Evolutionary conservation across 1,140 invertebrate genomes (phyloP), one percentile per base, ranked within the genome.

Genomic region (Drosophila leontia): DNA sequence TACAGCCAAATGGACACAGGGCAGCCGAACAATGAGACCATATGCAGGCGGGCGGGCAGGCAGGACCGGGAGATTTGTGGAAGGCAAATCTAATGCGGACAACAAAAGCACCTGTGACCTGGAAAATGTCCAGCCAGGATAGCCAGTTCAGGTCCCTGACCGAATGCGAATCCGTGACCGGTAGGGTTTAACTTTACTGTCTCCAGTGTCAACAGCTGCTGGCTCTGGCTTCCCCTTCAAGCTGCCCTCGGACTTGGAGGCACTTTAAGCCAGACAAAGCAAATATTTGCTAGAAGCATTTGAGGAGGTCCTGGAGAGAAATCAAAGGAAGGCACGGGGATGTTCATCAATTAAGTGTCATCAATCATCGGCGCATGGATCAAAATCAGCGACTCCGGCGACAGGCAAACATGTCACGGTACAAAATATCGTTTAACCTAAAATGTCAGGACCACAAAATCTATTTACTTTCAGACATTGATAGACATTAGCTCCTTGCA

Each of bases 41-140:
- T 77, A 72, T 59, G 77, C 64, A 74, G n/a, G 57, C 35, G 57
- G 26, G 26, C 12, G 29, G 26, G 45, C 39, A 7, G 29, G 44
- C 11, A 19, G 35, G 34, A 44, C 62, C 34, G 34, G 61, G 61
- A 88, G 77, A 88, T 87, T 83, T 87, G 77, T 83, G 67, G 75
- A 48, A 80, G 80, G 83, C 80, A 83, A 78, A 85, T 85, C 85
- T 90, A 90, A 88, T 90, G 85, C 86, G 70, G 78, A 91, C 81
- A 90, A 90, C 85, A 90, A 91, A 85, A 90, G 86, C 85, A 90
- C 85, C 85, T 90, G 85, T 90, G 85, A 90, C 85, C 86, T 90
- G 85, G 74, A 90, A 90, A 85, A 74, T 80, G 64, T 79, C 56
- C 68, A 37, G 34, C 29, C 45, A 37, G 34, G 34, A 62, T 19